Evolutionary conservation across 2,888 invertebrate species (phyloP), one percentile per base, ranked within the genome.

Genomic region (Gandaritis pyraliata): DNA sequence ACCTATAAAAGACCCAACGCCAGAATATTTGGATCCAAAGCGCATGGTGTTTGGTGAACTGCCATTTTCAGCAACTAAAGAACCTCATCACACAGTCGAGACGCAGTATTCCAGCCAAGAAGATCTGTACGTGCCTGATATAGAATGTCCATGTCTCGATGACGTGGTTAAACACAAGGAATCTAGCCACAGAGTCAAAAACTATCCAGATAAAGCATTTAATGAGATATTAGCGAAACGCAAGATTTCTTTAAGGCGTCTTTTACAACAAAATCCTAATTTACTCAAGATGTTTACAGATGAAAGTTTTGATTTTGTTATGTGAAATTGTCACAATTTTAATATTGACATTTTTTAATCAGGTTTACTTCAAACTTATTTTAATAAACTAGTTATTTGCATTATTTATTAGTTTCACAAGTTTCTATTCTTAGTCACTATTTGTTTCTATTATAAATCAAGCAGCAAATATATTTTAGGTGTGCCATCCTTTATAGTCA

Each of bases 91-190:
- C 30, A 77, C 79, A 38, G 74, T 76, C 5, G 86, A 74, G 23
- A 90, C 90, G 29, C 91, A 91, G 69, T 91, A 81, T 75, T 88
- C 88, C 0, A 87, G 86, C 55, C 82, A 83, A 73, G 89, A 90
- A 74, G 80, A 85, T 46, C 13, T 86, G 4, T 50, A 64, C 57
- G 29, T 64, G 2, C 60, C 73, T 47, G 66, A 75, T 58, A 48
- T 69, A n/a, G 61, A 61, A 29, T 89, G 89, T 64, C 71, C 78
- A 1, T 90, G 89, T 59, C 58, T 72, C 55, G 72, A 75, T 11
- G 66, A 72, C 23, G n/a, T 53, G 1, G 16, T 63, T 41, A 53
- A 65, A 49, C 54, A 59, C 29, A 33, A 10, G 0, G 60, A 65
- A 54, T 60, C 72, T 1, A 15, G 41, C 23, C 38, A 64, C 36